Base-by-base conservation (phyloP, 2,113 vertebrate species). In the Acanthisitta chloris region DNA sequence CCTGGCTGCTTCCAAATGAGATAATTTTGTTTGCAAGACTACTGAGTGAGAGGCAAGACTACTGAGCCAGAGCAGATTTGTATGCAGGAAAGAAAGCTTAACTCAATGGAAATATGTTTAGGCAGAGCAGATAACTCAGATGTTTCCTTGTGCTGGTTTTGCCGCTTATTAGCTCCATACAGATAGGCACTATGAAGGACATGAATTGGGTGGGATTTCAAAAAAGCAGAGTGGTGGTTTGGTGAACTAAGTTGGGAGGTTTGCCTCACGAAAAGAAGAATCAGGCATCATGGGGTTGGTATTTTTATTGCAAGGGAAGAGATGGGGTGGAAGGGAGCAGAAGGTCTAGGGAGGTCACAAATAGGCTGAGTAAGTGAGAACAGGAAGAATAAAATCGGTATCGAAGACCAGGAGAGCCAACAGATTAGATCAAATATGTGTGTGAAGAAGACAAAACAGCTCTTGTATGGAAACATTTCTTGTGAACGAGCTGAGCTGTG, bases 381-480 rank as follows among this genome's bases (percentile, higher is more conserved):
- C 15, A 86, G 82, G 80, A 95, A 92, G 72, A 93, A 90, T 92
- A 90, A 97, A 93, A 90, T 40, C 58, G 86, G 52, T 79, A 88
- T 74, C 5, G 1, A 36, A 45, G 82, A 66, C n/a, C 64, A 64
- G 34, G 59, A 90, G 82, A 95, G 72, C 59, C 72, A 94, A 86
- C 59, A 92, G 72, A 88, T 94, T 84, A 81, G 67, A 91, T 90
- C 72, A 90, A 93, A 88, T 88, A 12, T 92, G 91, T 43, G 57
- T 88, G 86, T 86, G 86, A 94, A 86, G 86, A 96, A 88, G 90
- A 84, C 82, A 88, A 90, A 94, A 70, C 86, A 95, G 36, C 38
- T 86, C 45, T 88, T 86, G 14, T 13, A 81, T 28, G 43, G 92
- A 92, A 95, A 81, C 42, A 59, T 92, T 83, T 81, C 31, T 92